phyloP scores from a whole-genome alignment of 2,888 invertebrate genomes.

The Anthophora plumipes region DNA sequence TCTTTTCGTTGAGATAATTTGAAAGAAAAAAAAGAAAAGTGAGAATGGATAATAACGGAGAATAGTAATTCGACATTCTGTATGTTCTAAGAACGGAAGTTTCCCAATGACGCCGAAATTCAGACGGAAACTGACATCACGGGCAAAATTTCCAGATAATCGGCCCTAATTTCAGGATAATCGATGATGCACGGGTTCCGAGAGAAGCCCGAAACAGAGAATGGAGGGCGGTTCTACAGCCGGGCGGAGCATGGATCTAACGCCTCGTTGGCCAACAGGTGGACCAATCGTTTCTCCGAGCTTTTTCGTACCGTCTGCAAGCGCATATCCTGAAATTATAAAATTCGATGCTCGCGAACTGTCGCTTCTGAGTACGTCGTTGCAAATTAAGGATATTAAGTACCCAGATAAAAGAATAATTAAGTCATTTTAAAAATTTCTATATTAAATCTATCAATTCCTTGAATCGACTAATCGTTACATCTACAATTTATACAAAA shows the following conservation, averaged over 20 bases:
- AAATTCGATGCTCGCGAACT: neutral
- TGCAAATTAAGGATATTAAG: neutral
- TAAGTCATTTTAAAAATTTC: neutral
- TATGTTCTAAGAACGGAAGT: neutral
- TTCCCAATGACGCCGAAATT: neutral
- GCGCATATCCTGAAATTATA: conserved; percentile 10
- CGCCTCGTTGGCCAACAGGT: conserved; percentile 66
- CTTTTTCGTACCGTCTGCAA: conserved; percentile 37
- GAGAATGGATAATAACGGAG: neutral
- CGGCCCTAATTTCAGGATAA: conserved; percentile 16
- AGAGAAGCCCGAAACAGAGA: conserved; percentile 29
- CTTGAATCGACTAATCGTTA: neutral
- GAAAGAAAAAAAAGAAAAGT: too few species aligned
- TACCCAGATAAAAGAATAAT: neutral
- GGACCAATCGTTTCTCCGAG: conserved; percentile 64
- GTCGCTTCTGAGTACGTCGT: neutral
- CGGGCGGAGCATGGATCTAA: conserved; percentile 64
- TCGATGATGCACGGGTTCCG: conserved; percentile 22
- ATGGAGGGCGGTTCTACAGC: conserved; percentile 55
- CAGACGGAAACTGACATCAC: conserved; percentile 19
- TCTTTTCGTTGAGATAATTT: neutral
- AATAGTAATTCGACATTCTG: neutral
- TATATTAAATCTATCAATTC: neutral
- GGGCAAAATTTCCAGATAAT: conserved; percentile 45
- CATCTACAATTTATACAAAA: neutral